Percentiles rank a stretch among this genome's conserved stretches.
These are phyloP conservation scores for Ochropleura leucogaster DNA, from an alignment of 2,888 invertebrate genomes.

Conservation along the genomic window DNA sequence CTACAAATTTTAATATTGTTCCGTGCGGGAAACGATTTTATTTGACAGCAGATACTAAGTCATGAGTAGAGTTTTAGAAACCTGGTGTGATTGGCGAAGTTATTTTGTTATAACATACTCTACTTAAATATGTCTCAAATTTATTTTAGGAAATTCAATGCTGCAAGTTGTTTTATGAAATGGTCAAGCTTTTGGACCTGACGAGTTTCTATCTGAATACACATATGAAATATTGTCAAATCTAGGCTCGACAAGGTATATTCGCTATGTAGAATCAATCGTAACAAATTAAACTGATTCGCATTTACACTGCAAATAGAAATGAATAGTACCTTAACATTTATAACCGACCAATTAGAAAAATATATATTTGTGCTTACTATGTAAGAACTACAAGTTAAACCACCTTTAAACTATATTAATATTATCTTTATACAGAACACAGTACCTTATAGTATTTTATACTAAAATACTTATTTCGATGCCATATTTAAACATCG, in stretches of 20 bases:
- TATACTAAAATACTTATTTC: conserved; percentile 35
- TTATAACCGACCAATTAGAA: background rate
- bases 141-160: conserved; percentile 5
- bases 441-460: conserved; percentile 20
- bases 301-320: conserved; percentile 12
- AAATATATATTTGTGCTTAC: background rate
- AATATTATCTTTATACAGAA: conserved; percentile 16
- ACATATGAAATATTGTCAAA: conserved; percentile 19
- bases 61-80: background rate
- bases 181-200: background rate
- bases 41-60: background rate
- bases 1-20: too few relatives aligned
- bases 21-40: too few relatives aligned
- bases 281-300: conserved; percentile 16
- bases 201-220: background rate
- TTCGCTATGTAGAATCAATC: conserved; percentile 18
- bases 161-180: conserved; percentile 10
- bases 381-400: background rate
- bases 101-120: background rate
- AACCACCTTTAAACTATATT: conserved; percentile 16
- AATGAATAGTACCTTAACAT: background rate
- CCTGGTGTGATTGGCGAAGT: background rate
- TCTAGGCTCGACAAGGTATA: too few relatives aligned
- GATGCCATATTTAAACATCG: conserved; percentile 66
- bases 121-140: background rate